Evolutionary conservation across 2,113 vertebrate species (phyloP), one percentile per base, ranked within the genome.

Genomic region (Gracilinanus agilis): DNA sequence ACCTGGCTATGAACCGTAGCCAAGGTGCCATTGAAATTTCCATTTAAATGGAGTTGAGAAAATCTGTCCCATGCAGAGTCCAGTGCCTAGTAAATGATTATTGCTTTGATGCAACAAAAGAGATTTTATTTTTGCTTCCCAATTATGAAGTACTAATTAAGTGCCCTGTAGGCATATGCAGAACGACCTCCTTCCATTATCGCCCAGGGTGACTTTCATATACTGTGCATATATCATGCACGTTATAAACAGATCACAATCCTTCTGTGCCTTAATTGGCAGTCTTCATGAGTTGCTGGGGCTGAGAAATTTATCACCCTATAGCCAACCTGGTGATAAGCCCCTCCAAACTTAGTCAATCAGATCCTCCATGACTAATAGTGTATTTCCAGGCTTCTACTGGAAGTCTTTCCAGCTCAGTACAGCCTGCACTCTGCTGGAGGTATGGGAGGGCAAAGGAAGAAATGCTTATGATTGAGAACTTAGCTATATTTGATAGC

Each of bases 71-170:
- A 90, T 90, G 49, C 49, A 90, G 89, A 53, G 49, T 44, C 49
- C 44, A 44, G 44, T 90, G 89, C 49, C 44, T 90, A 90, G 88
- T 53, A 49, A 53, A 53, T 53, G 44, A 49, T 90, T 90, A 90
- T 90, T 90, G 67, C 67, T 83, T 83, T 83, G 67, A 83, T 83
- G 67, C 67, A 83, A 83, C 67, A 83, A 83, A 83, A 83, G 67
- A 83, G 67, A 83, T 83, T 83, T 83, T 83, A 40, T 83, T 83
- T 83, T 83, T 83, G 67, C 67, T 83, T 83, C 67, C n/a, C 67
- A 83, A 83, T 83, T 83, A 83, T 83, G 67, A 83, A 83, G 67
- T 83, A 83, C 67, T 83, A 83, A 83, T 83, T 83, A 83, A 83
- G 67, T 83, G n/a, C n/a, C 67, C 67, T 83, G 67, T 83, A 83